Evolutionary conservation across 1,140 invertebrate genomes (phyloP), one percentile per base, ranked within the genome.

Genomic region (Carposina sasakii): DNA sequence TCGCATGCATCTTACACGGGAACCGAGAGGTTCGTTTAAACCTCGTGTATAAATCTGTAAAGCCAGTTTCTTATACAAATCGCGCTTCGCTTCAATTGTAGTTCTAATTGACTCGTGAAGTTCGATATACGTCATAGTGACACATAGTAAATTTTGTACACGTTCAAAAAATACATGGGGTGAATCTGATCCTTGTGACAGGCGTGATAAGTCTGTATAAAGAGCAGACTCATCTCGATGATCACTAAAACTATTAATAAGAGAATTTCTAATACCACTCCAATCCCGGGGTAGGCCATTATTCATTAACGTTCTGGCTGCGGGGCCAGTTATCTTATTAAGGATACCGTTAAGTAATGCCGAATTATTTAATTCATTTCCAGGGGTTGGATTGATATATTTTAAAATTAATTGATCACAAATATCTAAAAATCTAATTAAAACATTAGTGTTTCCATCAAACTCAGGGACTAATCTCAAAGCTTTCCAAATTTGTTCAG

Each of bases 21-120:
- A 42, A 26, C 40, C 40, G 16, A 42, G 40, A 28, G 40, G 40
- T 42, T 42, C 40, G 16, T 42, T 42, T 19, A 42, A 42, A 24
- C 40, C 40, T 24, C 40, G 9, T 28, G 28, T 9, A 16, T 42
- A 42, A 1, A 24, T 26, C 10, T 42, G 40, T 4, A 42, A 19
- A 42, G 40, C 40, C 1, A 42, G 40, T 26, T 42, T 42, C 15
- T 24, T 42, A 19, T 42, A 42, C 22, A 42, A 28, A 24, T 22
- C 15, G 4, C 40, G 3, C 28, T 42, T 42, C 12, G 40, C 40
- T 26, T 42, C 40, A 17, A 42, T 13, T 28, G 40, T 42, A 1
- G 40, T 42, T 26, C 4, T 15, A 10, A 42, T 10, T 2, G 3
- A 2, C 10, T 42, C 40, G 20, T 42, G 40, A 16, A 42, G 20